Conservation (phyloP, 1,140 invertebrate genomes). For the Mesaphorura yosii region DNA sequence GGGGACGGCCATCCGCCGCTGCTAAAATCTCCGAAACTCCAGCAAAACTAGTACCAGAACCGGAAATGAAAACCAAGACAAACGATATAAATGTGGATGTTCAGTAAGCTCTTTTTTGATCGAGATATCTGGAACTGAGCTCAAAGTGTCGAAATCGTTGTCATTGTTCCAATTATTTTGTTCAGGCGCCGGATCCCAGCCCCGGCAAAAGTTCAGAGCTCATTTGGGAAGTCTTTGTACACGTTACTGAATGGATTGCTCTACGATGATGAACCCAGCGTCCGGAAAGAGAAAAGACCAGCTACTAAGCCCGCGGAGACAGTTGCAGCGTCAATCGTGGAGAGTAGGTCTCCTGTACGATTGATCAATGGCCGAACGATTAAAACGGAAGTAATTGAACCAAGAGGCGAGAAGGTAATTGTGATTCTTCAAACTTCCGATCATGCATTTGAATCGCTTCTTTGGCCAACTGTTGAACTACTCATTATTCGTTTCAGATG, state of each 20-base stretch:
- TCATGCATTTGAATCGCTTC: neutral
- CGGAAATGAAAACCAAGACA: too few relatives aligned
- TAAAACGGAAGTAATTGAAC: neutral
- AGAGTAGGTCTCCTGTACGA: neutral
- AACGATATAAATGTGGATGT: neutral
- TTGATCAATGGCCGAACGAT: neutral
- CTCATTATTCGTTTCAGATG: too few relatives aligned
- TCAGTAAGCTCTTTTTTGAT: constrained; percentile 1
- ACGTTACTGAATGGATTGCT: constrained; percentile 1
- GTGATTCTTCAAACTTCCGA: neutral
- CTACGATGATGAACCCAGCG: constrained; percentile 4
- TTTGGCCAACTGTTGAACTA: too few relatives aligned
- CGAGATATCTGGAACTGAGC: neutral
- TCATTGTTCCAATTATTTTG: neutral
- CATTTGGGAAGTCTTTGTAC: constrained; percentile 16
- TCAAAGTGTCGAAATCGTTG: neutral
- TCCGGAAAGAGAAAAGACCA: neutral
- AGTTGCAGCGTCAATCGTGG: neutral
- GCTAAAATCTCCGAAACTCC: too few relatives aligned
- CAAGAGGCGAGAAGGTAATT: neutral
- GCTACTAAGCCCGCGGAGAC: neutral
- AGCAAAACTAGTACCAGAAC: too few relatives aligned
- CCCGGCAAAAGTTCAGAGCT: constrained; percentile 3
- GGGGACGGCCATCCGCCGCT: too few relatives aligned
- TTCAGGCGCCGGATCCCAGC: neutral